These are phyloP conservation scores for Bursaphelenchus mucronatus DNA, from an alignment of 1,140 invertebrate species.

Conservation along the genomic window DNA sequence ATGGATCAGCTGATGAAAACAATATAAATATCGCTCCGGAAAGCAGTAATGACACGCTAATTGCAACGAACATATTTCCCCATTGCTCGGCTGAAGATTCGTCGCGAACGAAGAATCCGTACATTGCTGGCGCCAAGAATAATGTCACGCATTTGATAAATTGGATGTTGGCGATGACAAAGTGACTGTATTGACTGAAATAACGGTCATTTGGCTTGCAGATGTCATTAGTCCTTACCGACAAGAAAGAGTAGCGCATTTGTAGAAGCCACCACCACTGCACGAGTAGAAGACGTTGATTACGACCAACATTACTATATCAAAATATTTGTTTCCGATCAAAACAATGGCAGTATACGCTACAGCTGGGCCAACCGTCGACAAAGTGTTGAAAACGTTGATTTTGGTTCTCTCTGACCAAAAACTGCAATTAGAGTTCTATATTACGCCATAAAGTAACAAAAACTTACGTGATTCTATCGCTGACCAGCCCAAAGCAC, in stretches of 20 bases:
- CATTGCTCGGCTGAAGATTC: slow-evolving; percentile 21
- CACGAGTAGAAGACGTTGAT: slow-evolving; percentile 4
- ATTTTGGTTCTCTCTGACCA: slow-evolving; percentile 6
- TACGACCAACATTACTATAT: background rate
- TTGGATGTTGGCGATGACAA: slow-evolving; percentile 36
- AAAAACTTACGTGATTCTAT: slow-evolving; percentile 20
- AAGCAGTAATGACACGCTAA: background rate
- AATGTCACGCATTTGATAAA: slow-evolving; percentile 37
- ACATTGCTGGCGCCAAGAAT: slow-evolving; percentile 37
- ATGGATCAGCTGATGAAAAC: too few relatives aligned
- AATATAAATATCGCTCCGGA: too few relatives aligned
- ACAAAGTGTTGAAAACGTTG: slow-evolving; percentile 16
- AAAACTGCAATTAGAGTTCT: background rate
- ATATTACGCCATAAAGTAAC: background rate
- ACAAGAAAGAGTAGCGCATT: slow-evolving; percentile 4
- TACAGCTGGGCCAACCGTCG: background rate
- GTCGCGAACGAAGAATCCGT: slow-evolving; percentile 30
- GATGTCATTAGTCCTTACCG: too few relatives aligned
- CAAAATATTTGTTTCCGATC: background rate
- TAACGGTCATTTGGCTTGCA: too few relatives aligned
- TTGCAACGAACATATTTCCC: slow-evolving; percentile 22
- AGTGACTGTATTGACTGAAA: slow-evolving; percentile 31
- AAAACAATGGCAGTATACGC: slow-evolving; percentile 2
- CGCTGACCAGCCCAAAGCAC: slow-evolving; percentile 8
- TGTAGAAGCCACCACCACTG: slow-evolving; percentile 22